Evolutionary conservation across 2,888 invertebrate species (phyloP), one percentile per base, ranked within the genome.

Genomic region (Thymelicus sylvestris): DNA sequence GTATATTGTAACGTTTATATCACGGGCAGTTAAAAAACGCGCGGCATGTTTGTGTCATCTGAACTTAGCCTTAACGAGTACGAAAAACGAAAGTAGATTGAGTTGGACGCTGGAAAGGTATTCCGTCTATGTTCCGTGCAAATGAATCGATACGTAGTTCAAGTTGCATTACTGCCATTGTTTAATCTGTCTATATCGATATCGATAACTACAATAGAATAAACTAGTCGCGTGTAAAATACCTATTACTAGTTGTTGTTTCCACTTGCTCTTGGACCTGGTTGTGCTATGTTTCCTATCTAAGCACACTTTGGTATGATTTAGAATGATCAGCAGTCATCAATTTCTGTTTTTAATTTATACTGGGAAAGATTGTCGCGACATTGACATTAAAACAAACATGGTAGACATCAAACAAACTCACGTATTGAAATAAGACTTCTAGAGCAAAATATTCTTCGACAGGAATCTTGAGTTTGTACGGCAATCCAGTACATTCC

Each of bases 91-190:
- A 57, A 13, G 52, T 55, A 55, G 66, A 73, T 78, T 24, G 66
- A 64, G 65, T 71, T 61, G 19, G 71, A 70, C 41, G 65, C 59
- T 66, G 39, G 62, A 71, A 77, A 77, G 77, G 74, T 85, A 88
- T 84, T 89, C 90, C 91, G 89, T 90, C 89, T 85, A 84, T 80
- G 85, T 87, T 88, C 87, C 87, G 86, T 88, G 86, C 86, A 83
- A 83, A 84, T 83, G 86, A 88, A 86, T 86, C 86, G 83, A 86
- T 86, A 80, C 44, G 57, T 66, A 66, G 44, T 86, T 66, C 70
- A 44, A 70, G 41, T 50, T 64, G 61, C 60, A 67, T 86, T 87
- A 91, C 91, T 90, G 91, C 90, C 91, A 91, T 80, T 87, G 81
- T 80, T 81, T 78, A 75, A 85, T 85, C 87, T 88, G 84, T 86